These are phyloP conservation scores for Drosophila cardini DNA, from an alignment of 1,140 invertebrate genomes.

Conservation along the genomic window DNA sequence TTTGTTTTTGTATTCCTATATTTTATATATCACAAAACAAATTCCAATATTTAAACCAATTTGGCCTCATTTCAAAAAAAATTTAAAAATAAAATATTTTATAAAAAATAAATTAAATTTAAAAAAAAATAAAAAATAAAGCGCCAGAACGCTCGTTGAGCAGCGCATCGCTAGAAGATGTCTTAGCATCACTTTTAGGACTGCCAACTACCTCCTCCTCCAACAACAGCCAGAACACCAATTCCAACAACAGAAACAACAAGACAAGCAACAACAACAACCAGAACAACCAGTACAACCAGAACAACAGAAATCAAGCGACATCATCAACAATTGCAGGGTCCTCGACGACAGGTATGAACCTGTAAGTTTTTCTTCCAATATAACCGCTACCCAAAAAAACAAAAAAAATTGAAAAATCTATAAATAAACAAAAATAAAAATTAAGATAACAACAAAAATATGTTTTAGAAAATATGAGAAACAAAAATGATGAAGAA, in stretches of 20 bases:
- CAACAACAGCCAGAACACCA: constrained; percentile 63
- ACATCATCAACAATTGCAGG: constrained; percentile 53
- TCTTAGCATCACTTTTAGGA: constrained; percentile 94
- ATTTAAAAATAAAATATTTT: constrained; percentile 12
- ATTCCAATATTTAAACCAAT: constrained; percentile 17
- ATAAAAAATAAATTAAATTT: constrained; percentile 24
- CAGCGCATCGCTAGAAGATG: constrained; percentile 95
- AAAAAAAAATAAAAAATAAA: constrained; percentile 47
- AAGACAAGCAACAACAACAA: constrained; percentile 53
- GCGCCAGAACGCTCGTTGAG: constrained; percentile 87
- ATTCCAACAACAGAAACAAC: constrained; percentile 45
- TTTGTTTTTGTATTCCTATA: constrained; percentile 59
- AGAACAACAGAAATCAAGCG: constrained; percentile 57
- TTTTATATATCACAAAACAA: constrained; percentile 27
- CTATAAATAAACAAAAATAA: constrained; percentile 15
- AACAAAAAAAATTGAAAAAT: constrained; percentile 21
- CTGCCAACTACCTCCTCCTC: constrained; percentile 86
- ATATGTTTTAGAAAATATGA: constrained; percentile 36
- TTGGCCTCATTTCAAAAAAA: constrained; percentile 18
- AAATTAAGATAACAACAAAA: constrained; percentile 53
- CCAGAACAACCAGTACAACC: constrained; percentile 58
- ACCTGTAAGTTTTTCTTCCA: constrained; percentile 89
- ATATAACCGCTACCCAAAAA: constrained; percentile 55
- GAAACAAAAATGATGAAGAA: constrained; percentile 28
- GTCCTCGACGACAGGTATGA: constrained; percentile 84